Evolutionary conservation across 37 sponge, comb jelly and placozoan genomes (phyloP).

Genomic region (Amphimedon queenslandica): DNA sequence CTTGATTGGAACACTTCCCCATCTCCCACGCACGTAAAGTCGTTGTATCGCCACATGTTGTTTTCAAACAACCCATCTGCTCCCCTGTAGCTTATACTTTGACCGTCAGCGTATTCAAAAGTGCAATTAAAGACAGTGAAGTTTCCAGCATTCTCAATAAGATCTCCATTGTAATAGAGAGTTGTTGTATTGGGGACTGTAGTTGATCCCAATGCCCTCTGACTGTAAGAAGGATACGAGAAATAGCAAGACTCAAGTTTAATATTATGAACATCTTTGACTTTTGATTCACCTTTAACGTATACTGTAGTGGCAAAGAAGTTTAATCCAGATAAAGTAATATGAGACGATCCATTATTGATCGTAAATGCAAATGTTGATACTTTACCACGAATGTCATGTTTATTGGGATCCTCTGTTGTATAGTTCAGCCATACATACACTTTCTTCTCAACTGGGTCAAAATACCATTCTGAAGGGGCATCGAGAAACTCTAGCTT

Average conservation of each 20-base stretch:
- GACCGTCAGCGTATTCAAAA: conserved; percentile 28
- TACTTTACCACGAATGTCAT: conserved; percentile 23
- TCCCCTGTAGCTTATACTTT: conserved; percentile 8
- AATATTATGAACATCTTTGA: conserved; percentile 7
- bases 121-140: conserved; percentile 16
- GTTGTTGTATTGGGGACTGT: conserved; percentile 11
- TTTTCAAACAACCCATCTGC: conserved; percentile 25
- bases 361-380: conserved; percentile 26
- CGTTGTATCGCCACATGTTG: conserved; percentile 26
- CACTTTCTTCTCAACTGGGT: conserved; percentile 18
- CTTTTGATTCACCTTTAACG: neutral
- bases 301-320: conserved; percentile 42
- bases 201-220: conserved; percentile 20
- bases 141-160: conserved; percentile 10
- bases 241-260: conserved; percentile 27
- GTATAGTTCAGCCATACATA: conserved; percentile 47
- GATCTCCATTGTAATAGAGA: neutral
- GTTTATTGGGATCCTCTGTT: conserved; percentile 8
- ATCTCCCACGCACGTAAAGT: conserved; percentile 25
- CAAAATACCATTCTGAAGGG: conserved; percentile 71
- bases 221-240: conserved; percentile 18
- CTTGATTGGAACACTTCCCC: neutral
- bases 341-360: conserved; percentile 1
- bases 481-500: conserved; percentile 57
- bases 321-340: conserved; percentile 18